Percentiles rank a stretch among this genome's conserved stretches.
Conservation (phyloP, 2,797 vertebrate genomes). For the Danio albolineatus region DNA sequence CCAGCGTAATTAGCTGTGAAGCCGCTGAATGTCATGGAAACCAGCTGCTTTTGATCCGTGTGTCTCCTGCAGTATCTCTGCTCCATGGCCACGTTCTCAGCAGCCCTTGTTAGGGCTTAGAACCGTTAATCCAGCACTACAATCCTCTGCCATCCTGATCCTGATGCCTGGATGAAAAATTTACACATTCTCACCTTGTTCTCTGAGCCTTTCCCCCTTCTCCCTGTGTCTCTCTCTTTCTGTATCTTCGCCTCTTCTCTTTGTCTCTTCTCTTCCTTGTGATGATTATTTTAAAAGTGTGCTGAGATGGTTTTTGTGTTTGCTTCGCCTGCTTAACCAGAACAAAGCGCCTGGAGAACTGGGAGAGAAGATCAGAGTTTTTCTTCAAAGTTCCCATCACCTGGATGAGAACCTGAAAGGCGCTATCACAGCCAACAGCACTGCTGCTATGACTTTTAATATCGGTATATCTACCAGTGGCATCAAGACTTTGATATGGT, state of each 20-base stretch:
- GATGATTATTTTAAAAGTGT: conserved; percentile 78
- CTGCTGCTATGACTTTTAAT: conserved; percentile 22
- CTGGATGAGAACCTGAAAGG: conserved; percentile 58
- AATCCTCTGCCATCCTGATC: conserved; percentile 73
- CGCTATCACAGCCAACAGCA: conserved; percentile 40
- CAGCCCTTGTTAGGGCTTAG: conserved; percentile 73
- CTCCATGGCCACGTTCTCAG: conserved; percentile 41
- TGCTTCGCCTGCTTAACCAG: conserved; percentile 67
- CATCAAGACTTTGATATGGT: background rate
- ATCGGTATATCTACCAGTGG: conserved; percentile 15
- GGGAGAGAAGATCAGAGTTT: conserved; percentile 60
- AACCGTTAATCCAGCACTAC: conserved; percentile 74
- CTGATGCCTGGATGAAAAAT: conserved; percentile 75
- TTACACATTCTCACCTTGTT: conserved; percentile 76
- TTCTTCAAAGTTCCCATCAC: conserved; percentile 58
- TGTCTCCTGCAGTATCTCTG: conserved; percentile 58
- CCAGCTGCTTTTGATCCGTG: conserved; percentile 62
- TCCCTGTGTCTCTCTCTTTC: conserved; percentile 46
- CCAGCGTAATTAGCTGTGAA: conserved; percentile 63
- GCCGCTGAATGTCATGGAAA: conserved; percentile 63
- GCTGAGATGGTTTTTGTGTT: conserved; percentile 73
- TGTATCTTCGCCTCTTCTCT: conserved; percentile 47
- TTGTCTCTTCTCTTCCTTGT: conserved; percentile 65
- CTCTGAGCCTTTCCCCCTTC: conserved; percentile 62
- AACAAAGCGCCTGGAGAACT: conserved; percentile 69